Base-by-base conservation (phyloP, 2,888 invertebrate species). In the Ormyrus labotus region DNA sequence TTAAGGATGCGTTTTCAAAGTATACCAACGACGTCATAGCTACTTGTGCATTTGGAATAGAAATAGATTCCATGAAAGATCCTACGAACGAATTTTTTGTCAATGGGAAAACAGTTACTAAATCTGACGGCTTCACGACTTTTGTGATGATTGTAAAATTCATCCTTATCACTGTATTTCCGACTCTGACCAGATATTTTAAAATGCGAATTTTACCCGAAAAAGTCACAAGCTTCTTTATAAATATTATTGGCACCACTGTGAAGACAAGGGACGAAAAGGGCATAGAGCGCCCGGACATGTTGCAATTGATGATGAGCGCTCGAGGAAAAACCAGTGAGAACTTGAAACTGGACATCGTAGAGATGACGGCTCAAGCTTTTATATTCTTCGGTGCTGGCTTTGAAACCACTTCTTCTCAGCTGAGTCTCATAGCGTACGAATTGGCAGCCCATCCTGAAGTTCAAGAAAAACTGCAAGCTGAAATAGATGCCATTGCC, bases 221-320 rank as follows among this genome's bases (percentile, higher is more conserved):
- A 0, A 65, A 77, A 0, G 69, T 78, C 0, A 65, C 75, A 1
- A 47, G n/a, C 0, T 86, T 84, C 55, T 86, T 86, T 61, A 72
- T 69, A 4, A 64, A 84, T 2, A 57, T 86, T 5, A 81, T 88
- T 0, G 60, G 10, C 2, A 81, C 82, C 0, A 85, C 86, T 0
- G 81, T 88, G 4, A 83, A 81, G 0, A 81, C 65, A 6, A 83
- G 88, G 48, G 84, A 86, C 0, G 83, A 84, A 6, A 70, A 84
- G 47, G 85, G 85, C 0, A 86, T 88, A 51, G 68, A 90, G 8
- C 87, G 93, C 77, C 92, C 92, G 0, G 93, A 94, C 83, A 92
- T 93, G 92, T 91, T 94, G 10, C 93, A 93, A 76, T 84, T 93
- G 19, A 87, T 94, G 74, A 91, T 93, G 91, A 92, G 93, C 72